A percentile compares a stretch with the other conserved stretches of the same genome.
These are phyloP conservation scores for Rhinoderma darwinii DNA, from an alignment of 2,113 vertebrate species.

Conservation along the genomic window DNA sequence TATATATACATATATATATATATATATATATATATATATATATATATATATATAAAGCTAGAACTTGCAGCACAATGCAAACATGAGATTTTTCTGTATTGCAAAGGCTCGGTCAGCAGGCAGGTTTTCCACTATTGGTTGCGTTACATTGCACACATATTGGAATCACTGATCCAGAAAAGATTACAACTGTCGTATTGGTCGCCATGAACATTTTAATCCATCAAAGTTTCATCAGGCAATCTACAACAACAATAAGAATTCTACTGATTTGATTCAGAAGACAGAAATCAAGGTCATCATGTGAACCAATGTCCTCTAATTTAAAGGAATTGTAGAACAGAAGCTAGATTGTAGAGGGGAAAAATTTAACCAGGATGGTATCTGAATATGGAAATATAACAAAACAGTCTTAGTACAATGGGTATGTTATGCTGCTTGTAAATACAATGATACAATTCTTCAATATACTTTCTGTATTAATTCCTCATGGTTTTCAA, in stretches of 20 bases:
- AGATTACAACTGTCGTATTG: slow-evolving; percentile 24
- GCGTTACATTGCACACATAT: slow-evolving; percentile 7
- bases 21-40: no score
- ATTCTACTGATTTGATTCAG: neutral
- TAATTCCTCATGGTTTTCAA: no score
- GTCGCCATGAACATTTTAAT: slow-evolving; percentile 27
- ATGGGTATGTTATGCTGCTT: no score
- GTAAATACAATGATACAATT: no score
- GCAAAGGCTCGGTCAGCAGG: neutral
- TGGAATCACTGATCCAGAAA: slow-evolving; percentile 18
- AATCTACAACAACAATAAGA: neutral
- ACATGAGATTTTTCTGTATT: neutral
- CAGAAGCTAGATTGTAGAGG: no score
- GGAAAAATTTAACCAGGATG: no score
- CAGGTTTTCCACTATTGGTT: neutral
- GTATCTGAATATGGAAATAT: no score
- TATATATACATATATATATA: no score
- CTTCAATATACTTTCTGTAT: no score
- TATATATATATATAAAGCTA: no score
- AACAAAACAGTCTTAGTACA: no score
- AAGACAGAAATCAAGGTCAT: neutral
- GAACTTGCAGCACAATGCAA: neutral
- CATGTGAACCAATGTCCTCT: neutral
- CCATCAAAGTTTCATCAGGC: slow-evolving; percentile 15
- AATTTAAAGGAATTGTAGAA: no score